phyloP scores from a whole-genome alignment of 2,797 vertebrate species.

The Taenioides sp. region DNA sequence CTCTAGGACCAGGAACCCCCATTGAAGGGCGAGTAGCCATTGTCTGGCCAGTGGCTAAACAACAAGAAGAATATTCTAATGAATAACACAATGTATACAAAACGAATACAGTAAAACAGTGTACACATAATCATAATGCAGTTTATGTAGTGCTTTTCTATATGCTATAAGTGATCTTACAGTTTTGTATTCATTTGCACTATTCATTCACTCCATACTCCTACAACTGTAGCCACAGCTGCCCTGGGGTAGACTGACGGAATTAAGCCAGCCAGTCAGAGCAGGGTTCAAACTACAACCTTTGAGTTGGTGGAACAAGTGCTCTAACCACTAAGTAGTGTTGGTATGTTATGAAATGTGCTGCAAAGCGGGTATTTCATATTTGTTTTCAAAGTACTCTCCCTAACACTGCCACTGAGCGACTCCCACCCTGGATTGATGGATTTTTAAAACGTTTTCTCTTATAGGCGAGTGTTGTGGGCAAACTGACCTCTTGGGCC shows the following conservation, averaged over 20 bases:
- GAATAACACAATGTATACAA: not conserved
- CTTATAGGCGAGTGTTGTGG: slow-evolving; percentile 16
- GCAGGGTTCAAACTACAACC: not conserved
- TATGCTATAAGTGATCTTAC: no score
- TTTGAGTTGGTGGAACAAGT: not conserved
- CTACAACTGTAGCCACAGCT: not conserved
- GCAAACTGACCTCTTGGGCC: slow-evolving; percentile 82
- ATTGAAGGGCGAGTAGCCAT: slow-evolving; percentile 87
- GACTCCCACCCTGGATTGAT: not conserved
- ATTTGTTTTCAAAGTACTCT: no score
- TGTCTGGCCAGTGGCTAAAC: slow-evolving; percentile 75
- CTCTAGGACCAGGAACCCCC: slow-evolving; percentile 84
- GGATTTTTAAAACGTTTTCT: not conserved
- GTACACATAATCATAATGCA: not conserved
- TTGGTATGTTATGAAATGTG: no score
- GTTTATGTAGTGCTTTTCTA: not conserved
- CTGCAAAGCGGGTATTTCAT: no score
- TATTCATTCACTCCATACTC: no score
- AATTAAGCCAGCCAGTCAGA: not conserved
- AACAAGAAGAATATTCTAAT: not conserved
- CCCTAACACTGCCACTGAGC: no score
- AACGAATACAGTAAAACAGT: not conserved
- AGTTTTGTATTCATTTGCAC: no score
- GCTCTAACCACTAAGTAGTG: no score
- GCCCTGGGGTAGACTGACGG: not conserved